Conservation (phyloP, 2,888 invertebrate species). For the Spisula solida region DNA sequence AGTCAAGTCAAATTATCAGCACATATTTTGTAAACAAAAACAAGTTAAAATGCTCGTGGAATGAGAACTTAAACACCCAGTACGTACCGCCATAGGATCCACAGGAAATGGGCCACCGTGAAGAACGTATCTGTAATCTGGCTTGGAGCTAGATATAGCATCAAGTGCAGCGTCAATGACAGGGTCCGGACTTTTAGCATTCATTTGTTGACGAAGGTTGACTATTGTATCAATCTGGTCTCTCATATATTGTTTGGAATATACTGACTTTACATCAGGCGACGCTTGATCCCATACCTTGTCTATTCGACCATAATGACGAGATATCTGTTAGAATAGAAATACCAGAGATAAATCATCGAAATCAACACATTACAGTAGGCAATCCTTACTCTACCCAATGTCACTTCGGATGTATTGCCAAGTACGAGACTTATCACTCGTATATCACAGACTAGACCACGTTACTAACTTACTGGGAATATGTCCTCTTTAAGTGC, state of each 20-base stretch:
- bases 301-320: constrained; percentile 54
- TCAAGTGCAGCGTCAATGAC: constrained; percentile 75
- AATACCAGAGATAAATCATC: not conserved
- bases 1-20: not conserved
- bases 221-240: constrained; percentile 51
- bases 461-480: no score
- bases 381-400: no score
- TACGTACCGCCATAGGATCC: constrained; percentile 62
- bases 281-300: constrained; percentile 36
- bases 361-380: no score
- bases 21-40: not conserved
- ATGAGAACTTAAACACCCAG: no score
- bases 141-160: constrained; percentile 70
- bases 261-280: constrained; percentile 52
- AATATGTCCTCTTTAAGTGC: no score
- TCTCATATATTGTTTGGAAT: constrained; percentile 58
- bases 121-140: constrained; percentile 66
- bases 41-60: no score
- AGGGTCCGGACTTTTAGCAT: constrained; percentile 68
- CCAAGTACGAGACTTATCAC: no score
- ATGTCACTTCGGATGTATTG: no score
- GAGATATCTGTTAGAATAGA: constrained; percentile 41
- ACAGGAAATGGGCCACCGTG: constrained; percentile 68
- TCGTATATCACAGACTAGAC: no score
- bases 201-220: constrained; percentile 33